phyloP scores from a whole-genome alignment of 2,888 invertebrate genomes.

The Salticus scenicus region DNA sequence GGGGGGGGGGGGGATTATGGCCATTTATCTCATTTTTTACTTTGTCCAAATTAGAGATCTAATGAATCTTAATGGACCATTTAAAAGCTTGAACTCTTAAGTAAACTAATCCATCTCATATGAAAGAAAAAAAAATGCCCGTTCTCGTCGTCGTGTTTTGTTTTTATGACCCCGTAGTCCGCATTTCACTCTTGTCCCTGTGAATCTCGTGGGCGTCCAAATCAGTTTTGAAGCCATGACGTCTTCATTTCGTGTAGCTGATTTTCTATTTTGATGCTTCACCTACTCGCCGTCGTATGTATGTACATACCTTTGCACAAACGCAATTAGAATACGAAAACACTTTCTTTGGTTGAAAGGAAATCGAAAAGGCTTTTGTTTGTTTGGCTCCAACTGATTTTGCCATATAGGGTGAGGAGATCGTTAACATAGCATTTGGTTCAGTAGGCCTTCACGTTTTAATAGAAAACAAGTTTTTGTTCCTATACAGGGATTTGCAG shows the following conservation, averaged over 20 bases:
- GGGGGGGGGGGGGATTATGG: too few relatives aligned
- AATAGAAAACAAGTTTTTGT: not conserved
- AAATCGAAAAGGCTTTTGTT: not conserved
- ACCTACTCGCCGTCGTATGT: not conserved
- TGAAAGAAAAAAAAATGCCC: not conserved
- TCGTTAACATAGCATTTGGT: not conserved
- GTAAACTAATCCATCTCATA: not conserved
- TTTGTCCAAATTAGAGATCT: too few relatives aligned
- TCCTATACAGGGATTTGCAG: not conserved
- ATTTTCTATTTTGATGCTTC: not conserved
- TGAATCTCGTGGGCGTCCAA: slow-evolving; percentile 39
- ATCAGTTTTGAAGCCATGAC: slow-evolving; percentile 50
- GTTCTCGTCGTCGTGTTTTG: not conserved
- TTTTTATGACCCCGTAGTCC: slow-evolving; percentile 34
- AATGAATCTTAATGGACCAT: too few relatives aligned
- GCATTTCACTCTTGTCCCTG: slow-evolving; percentile 23
- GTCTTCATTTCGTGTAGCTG: slow-evolving; percentile 15
- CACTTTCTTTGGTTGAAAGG: not conserved
- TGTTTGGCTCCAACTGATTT: not conserved
- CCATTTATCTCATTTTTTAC: too few relatives aligned
- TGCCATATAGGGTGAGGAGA: not conserved
- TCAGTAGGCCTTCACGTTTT: not conserved
- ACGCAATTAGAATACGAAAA: not conserved
- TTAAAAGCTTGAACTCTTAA: not conserved
- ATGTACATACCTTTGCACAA: not conserved